Base-by-base conservation (phyloP, 2,113 vertebrate genomes). In the Cephalopholis sonnerati region DNA sequence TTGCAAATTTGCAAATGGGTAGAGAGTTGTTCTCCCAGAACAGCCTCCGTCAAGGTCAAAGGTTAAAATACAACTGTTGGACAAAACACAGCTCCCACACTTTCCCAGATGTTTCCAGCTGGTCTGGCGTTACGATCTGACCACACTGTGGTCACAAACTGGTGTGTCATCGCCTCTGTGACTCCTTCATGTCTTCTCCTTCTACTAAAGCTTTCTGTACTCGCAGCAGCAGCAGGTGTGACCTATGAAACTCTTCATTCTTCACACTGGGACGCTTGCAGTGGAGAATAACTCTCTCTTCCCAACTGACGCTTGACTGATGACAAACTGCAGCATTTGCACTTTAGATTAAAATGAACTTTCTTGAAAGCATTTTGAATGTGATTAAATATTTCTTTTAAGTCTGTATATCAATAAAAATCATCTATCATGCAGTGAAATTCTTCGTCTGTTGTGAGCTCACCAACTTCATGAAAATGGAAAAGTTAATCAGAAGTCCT, bases 241-340 rank as follows among this genome's bases (percentile, higher is more conserved):
- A 57, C 13, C 4, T 4, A 5, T 61, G n/a, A 59, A 39, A 74
- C 27, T 24, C 3, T 18, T 57, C 48, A 22, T 16, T 44, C 39
- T 53, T 65, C 11, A 64, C 41, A 65, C 12, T 32, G 13, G 46
- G 29, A 59, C 62, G 44, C 57, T 78, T 51, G 7, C 4, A 46
- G 1, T 20, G 46, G 3, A 39, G 24, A 51, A 41, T 12, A 59
- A 22, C 29, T 24, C 32, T 71, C 79, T 82, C 82, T 36, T 71
- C 72, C 63, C 41, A 36, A 25, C 54, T 82, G 29, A 69, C 0
- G 76, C 74, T 79, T 77, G 17, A 54, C 25, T 25, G 7, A 57
- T 39, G 58, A 65, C 25, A 75, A 27, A 44, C 59, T 59, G 78
- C 83, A 51, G 53, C 61, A 88, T 84, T 87, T 92, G 90, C 90